Conservation (phyloP, 2,113 vertebrate genomes). For the Anarrhichthys ocellatus region DNA sequence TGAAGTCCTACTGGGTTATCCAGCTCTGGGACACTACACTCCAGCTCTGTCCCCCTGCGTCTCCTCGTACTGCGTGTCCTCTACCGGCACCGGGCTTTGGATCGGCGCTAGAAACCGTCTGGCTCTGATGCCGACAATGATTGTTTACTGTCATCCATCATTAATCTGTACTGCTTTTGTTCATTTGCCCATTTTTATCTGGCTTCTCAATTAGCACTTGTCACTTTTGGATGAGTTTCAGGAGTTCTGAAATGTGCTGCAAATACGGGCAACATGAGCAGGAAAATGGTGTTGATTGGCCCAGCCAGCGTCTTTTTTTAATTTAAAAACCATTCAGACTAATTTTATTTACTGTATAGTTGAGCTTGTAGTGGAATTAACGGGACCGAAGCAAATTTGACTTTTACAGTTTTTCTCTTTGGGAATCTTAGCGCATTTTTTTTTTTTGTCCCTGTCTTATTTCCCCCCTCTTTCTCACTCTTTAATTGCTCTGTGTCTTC, state of each 20-base stretch:
- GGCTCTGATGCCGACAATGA: not conserved
- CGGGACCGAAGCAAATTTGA: not conserved
- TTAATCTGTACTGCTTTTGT: not conserved
- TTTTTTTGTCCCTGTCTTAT: not conserved
- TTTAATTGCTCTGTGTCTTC: slow-evolving; percentile 39
- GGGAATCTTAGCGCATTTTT: not conserved
- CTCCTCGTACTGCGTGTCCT: not conserved
- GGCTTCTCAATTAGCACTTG: not conserved
- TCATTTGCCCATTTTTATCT: not conserved
- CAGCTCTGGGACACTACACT: not conserved
- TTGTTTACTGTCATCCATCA: slow-evolving; percentile 12
- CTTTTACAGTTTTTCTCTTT: not conserved
- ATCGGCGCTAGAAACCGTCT: not conserved
- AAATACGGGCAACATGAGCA: not conserved
- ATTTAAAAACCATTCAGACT: not conserved
- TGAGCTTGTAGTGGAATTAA: not conserved
- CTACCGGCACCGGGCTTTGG: not conserved
- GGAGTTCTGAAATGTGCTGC: not conserved
- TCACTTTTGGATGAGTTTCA: not conserved
- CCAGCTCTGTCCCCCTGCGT: not conserved
- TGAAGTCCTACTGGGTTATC: not conserved
- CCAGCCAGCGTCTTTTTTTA: not conserved
- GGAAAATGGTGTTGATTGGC: slow-evolving; percentile 9
- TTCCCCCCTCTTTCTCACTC: not conserved
- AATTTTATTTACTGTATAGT: not conserved